These are phyloP conservation scores for Catostylus mosaicus DNA, from an alignment of 30 jellyfish, hydroid and myxozoan species.

Conservation along the genomic window DNA sequence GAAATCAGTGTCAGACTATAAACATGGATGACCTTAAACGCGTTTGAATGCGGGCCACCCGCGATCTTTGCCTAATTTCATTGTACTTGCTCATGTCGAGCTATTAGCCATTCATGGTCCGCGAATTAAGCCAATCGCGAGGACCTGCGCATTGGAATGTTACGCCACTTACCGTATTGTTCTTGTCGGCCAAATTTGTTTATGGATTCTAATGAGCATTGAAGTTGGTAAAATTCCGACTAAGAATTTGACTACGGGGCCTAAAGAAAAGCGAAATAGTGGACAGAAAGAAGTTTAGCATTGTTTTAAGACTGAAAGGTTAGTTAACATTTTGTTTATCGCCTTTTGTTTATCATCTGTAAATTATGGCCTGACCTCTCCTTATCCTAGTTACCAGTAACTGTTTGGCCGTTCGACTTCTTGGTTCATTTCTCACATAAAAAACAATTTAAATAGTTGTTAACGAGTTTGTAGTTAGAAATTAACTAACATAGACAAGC, in stretches of 20 bases:
- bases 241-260: not conserved
- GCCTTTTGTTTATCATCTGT: too few relatives aligned
- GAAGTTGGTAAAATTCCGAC: not conserved
- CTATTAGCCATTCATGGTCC: constrained; percentile 55
- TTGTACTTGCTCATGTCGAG: constrained; percentile 19
- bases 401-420: too few relatives aligned
- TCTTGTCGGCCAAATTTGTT: constrained; percentile 13
- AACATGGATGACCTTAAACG: constrained; percentile 56
- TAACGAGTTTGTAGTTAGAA: too few relatives aligned
- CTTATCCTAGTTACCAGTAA: too few relatives aligned
- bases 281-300: not conserved
- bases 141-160: constrained; percentile 37
- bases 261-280: too few relatives aligned
- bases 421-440: too few relatives aligned
- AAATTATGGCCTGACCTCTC: too few relatives aligned
- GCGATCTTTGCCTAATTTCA: constrained; percentile 49
- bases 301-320: too few relatives aligned
- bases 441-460: too few relatives aligned
- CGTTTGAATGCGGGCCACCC: constrained; percentile 41
- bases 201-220: constrained; percentile 10
- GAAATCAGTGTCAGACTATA: constrained; percentile 29
- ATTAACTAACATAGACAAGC: too few relatives aligned
- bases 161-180: constrained; percentile 41
- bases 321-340: too few relatives aligned
- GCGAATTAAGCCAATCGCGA: constrained; percentile 18